These are phyloP conservation scores for Caenorhabditis inopinata DNA, from an alignment of 1,140 invertebrate genomes.

Conservation along the genomic window DNA sequence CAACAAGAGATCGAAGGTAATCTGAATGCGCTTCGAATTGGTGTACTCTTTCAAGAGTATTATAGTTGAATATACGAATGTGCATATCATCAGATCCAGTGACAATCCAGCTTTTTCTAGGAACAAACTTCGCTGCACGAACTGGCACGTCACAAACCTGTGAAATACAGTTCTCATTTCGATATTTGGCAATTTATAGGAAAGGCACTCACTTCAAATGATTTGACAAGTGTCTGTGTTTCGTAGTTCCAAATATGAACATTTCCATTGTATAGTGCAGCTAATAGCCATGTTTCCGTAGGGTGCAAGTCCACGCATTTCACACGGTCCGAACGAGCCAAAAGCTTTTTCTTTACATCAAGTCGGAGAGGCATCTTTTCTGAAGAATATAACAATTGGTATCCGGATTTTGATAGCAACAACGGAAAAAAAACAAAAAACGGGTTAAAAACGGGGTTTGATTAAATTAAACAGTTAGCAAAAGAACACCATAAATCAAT, in stretches of 20 bases:
- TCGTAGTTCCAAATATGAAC: slow-evolving; percentile 99
- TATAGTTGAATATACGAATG: slow-evolving; percentile 95
- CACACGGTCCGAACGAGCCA: slow-evolving; percentile 92
- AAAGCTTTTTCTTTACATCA: slow-evolving; percentile 95
- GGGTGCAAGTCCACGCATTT: slow-evolving; percentile 97
- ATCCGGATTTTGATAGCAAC: too few relatives aligned
- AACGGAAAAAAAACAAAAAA: too few relatives aligned
- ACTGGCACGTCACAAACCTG: slow-evolving; percentile 89
- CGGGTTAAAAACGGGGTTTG: too few relatives aligned
- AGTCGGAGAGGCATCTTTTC: slow-evolving; percentile 78
- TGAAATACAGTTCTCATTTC: slow-evolving; percentile 17
- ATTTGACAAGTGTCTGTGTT: slow-evolving; percentile 79
- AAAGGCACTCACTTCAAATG: slow-evolving; percentile 75
- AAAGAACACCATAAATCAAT: background rate
- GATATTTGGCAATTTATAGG: background rate
- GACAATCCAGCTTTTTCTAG: slow-evolving; percentile 96
- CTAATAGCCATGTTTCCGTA: slow-evolving; percentile 94
- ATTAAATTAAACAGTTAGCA: too few relatives aligned
- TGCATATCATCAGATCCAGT: slow-evolving; percentile 82
- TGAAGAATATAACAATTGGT: background rate
- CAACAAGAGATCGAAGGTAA: slow-evolving; percentile 90
- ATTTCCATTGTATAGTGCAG: slow-evolving; percentile 95
- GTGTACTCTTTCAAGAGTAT: slow-evolving; percentile 91
- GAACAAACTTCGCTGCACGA: slow-evolving; percentile 88
- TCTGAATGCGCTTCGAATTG: slow-evolving; percentile 97